Percentiles rank a stretch among this genome's conserved stretches.
phyloP scores from a whole-genome alignment of 1,140 invertebrate species.

The Sinonovacula constricta region DNA sequence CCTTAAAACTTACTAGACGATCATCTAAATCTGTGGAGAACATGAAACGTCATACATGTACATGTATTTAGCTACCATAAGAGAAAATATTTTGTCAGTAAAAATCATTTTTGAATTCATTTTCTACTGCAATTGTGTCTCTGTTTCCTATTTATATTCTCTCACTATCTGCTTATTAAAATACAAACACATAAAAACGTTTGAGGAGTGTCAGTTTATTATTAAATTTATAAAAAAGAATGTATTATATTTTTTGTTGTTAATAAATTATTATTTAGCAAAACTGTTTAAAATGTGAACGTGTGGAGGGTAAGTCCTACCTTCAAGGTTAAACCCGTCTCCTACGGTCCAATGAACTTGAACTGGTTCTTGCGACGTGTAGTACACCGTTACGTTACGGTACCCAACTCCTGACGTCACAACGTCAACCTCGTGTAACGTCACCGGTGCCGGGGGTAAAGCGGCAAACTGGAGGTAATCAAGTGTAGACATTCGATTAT shows the following conservation, averaged over 20 bases:
- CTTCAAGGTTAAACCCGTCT: not conserved
- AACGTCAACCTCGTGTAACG: not conserved
- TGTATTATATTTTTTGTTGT: not conserved
- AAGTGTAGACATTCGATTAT: too few species aligned
- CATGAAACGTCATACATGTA: too few species aligned
- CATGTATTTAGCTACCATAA: too few species aligned
- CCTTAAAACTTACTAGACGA: not conserved
- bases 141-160: too few species aligned
- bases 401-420: not conserved
- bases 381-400: not conserved
- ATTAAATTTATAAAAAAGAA: not conserved
- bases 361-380: not conserved
- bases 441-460: too few species aligned
- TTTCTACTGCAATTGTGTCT: too few species aligned
- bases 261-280: too few species aligned
- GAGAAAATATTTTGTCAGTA: too few species aligned
- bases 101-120: too few species aligned
- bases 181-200: not conserved
- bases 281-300: not conserved
- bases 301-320: not conserved
- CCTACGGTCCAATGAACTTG: not conserved
- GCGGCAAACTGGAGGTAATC: too few species aligned
- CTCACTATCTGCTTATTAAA: not conserved
- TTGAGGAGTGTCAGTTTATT: not conserved
- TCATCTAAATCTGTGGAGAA: not conserved